phyloP scores from a whole-genome alignment of 2,113 vertebrate species.

The Entosphenus tridentatus region DNA sequence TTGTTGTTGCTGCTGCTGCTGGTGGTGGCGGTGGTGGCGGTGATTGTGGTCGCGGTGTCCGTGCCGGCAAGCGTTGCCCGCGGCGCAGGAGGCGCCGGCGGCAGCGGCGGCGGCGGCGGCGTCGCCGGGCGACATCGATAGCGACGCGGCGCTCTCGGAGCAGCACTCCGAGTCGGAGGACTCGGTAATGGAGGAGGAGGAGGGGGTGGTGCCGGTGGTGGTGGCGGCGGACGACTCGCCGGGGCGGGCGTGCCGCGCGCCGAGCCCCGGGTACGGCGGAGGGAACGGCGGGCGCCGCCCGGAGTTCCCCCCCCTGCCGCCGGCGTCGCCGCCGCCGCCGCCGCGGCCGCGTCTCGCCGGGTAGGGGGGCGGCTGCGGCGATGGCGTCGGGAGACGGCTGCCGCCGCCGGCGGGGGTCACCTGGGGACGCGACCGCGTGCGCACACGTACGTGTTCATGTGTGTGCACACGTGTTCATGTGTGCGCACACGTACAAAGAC shows the following conservation, averaged over 20 bases:
- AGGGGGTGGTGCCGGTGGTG: slow-evolving; percentile 18
- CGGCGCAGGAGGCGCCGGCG: slow-evolving; percentile 24
- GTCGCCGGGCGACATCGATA: slow-evolving; percentile 28
- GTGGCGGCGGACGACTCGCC: slow-evolving; percentile 26
- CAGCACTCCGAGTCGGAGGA: slow-evolving; percentile 38
- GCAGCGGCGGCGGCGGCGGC: slow-evolving; percentile 27
- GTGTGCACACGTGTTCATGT: too few species aligned
- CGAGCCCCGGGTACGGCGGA: background rate
- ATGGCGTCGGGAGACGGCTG: slow-evolving; percentile 22
- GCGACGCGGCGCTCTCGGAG: slow-evolving; percentile 33
- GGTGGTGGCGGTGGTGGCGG: slow-evolving; percentile 42
- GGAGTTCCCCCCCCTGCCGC: slow-evolving; percentile 19
- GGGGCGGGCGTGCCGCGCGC: slow-evolving; percentile 15
- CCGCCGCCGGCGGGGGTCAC: slow-evolving; percentile 19
- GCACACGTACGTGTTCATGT: too few species aligned
- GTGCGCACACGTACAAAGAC: too few species aligned
- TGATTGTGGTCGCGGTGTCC: slow-evolving; percentile 45
- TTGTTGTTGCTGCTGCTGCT: slow-evolving; percentile 9
- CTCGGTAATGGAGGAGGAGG: slow-evolving; percentile 29
- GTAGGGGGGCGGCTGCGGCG: slow-evolving; percentile 22
- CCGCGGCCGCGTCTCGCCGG: slow-evolving; percentile 34
- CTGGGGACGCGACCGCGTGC: slow-evolving; percentile 9
- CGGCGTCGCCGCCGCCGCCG: slow-evolving; percentile 33
- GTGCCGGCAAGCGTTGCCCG: slow-evolving; percentile 31
- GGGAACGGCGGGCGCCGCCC: slow-evolving; percentile 14